A percentile compares a stretch with the other conserved stretches of the same genome.
Conservation (phyloP, 1,140 invertebrate genomes). For the Sinonovacula constricta region DNA sequence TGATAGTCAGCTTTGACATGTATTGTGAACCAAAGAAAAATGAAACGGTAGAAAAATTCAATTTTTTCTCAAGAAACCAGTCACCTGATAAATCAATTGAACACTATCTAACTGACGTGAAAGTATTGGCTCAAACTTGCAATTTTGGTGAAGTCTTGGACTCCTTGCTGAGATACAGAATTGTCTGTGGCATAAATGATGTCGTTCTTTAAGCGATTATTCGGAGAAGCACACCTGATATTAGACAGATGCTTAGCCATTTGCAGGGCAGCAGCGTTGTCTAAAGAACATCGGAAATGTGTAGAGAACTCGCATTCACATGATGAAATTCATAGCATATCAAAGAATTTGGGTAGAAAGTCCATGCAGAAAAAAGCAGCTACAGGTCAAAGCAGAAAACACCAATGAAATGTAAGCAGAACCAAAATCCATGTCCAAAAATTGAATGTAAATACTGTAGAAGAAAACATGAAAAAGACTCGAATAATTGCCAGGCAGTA, state of each 20-base stretch:
- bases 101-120: background rate
- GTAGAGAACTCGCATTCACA: background rate
- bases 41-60: background rate
- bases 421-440: background rate
- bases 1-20: background rate
- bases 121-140: background rate
- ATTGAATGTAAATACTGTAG: background rate
- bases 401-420: background rate
- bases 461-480: background rate
- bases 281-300: background rate
- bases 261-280: background rate
- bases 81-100: background rate
- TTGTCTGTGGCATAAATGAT: background rate
- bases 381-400: background rate
- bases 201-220: background rate
- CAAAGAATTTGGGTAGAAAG: background rate
- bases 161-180: conserved; percentile 1
- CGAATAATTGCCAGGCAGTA: background rate
- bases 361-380: background rate
- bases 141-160: background rate
- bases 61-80: background rate
- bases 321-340: background rate
- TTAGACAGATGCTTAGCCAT: too few species aligned
- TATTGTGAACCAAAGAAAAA: background rate
- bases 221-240: background rate